phyloP scores from a whole-genome alignment of 2,113 vertebrate species.

The Callipepla californica region DNA sequence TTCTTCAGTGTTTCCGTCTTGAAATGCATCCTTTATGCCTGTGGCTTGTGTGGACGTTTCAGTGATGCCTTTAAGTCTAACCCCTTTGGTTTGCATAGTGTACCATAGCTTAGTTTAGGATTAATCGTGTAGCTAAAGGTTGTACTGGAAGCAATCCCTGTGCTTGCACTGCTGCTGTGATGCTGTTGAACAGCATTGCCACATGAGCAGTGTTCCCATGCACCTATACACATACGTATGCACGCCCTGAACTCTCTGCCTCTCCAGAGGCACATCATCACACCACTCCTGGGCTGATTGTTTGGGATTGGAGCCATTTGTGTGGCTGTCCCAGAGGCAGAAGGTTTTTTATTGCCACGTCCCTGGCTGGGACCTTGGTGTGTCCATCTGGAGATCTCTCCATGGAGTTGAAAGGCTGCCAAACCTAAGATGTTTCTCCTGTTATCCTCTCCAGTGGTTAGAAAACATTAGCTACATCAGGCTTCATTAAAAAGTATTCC shows the following conservation, averaged over 20 bases:
- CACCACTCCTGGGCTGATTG: background rate
- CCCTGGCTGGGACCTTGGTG: fast-evolving
- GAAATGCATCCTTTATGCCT: background rate
- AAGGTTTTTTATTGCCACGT: background rate
- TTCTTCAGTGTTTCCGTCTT: background rate
- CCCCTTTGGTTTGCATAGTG: background rate
- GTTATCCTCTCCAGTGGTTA: background rate
- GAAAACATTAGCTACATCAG: background rate
- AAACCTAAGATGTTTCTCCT: background rate
- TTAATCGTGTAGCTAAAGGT: background rate
- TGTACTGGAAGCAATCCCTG: background rate
- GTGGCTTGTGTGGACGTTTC: background rate
- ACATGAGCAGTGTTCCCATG: background rate
- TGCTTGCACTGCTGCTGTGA: background rate
- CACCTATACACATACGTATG: fast-evolving
- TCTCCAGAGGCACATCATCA: background rate
- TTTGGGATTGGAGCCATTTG: background rate
- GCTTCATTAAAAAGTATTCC: background rate
- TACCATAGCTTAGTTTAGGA: background rate
- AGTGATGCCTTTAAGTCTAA: background rate
- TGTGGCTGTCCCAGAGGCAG: background rate
- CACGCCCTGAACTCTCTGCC: fast-evolving
- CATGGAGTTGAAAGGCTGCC: background rate
- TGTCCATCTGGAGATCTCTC: background rate
- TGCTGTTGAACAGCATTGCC: background rate